Evolutionary conservation across 2,113 vertebrate species (phyloP), one percentile per base, ranked within the genome.

Genomic region (Phalacrocorax pelagicus): DNA sequence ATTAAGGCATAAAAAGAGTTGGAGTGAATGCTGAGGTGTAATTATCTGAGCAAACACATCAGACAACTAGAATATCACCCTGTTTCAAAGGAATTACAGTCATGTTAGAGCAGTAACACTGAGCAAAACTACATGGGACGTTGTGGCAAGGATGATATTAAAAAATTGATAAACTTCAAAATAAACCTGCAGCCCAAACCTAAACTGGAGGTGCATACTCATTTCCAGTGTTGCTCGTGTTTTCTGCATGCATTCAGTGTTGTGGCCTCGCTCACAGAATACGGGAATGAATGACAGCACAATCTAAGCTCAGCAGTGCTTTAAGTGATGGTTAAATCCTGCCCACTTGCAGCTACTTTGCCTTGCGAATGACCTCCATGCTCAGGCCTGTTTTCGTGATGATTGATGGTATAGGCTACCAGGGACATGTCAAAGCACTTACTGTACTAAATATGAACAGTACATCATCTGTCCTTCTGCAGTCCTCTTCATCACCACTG

Each of bases 241-340:
- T 71, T 84, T 70, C 38, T 87, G 46, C 47, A 3, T 51, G 15
- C 67, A 21, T 51, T 29, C 30, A 32, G 44, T 26, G 61, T 49
- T 54, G 21, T 3, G 4, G 47, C 66, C 15, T 90, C 0, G 0
- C 78, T 81, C 1, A 1, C 14, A 42, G 66, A 62, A 24, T 12
- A 11, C 6, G 15, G 13, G 55, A 54, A 23, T 51, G 42, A 96
- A 71, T 51, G 51, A 51, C 47, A 54, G 5, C 23, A 8, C n/a
- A 36, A 52, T 75, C 47, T 62, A 22, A 71, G 47, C 52, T 95
- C 86, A 80, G 79, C 71, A 55, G 57, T 46, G 26, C 52, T 85
- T 81, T 54, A 74, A 74, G 38, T 2, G 0, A 15, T n/a, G 71
- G n/a, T 63, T 67, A 59, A 72, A 55, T 69, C 47, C 79, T 80